Conservation (phyloP, 2,888 invertebrate genomes). For the Crematogaster levior region DNA sequence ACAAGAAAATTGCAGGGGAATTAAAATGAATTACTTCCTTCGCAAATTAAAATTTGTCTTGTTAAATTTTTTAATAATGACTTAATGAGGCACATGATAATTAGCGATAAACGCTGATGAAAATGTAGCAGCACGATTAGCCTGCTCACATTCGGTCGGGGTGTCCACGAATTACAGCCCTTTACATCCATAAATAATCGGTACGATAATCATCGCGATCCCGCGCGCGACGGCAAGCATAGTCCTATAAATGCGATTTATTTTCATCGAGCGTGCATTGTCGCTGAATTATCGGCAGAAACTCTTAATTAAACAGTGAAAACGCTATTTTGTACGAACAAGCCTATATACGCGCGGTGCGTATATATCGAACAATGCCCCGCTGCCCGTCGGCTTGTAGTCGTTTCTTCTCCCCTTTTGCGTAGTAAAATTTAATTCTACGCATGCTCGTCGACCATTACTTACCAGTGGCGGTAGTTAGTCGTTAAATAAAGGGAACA, state of each 20-base stretch:
- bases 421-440: constrained; percentile 60
- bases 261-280: constrained; percentile 42
- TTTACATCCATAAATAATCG: constrained; percentile 51
- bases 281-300: constrained; percentile 52
- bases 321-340: constrained; percentile 54
- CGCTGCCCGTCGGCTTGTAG: not conserved
- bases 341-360: not conserved
- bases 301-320: constrained; percentile 61
- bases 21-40: not conserved
- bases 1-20: not conserved
- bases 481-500: constrained; percentile 55
- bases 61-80: constrained; percentile 37
- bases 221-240: not conserved
- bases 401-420: constrained; percentile 9
- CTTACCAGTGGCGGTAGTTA: constrained; percentile 43
- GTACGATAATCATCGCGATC: constrained; percentile 43
- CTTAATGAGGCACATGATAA: constrained; percentile 33
- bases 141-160: not conserved
- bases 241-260: constrained; percentile 43
- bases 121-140: constrained; percentile 29
- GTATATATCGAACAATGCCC: constrained; percentile 13
- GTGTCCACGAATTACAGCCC: constrained; percentile 31
- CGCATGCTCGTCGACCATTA: constrained; percentile 39
- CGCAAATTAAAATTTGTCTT: constrained; percentile 25
- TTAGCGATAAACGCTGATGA: constrained; percentile 43